Conservation (phyloP, 2,113 vertebrate genomes). For the Mastomys coucha region DNA sequence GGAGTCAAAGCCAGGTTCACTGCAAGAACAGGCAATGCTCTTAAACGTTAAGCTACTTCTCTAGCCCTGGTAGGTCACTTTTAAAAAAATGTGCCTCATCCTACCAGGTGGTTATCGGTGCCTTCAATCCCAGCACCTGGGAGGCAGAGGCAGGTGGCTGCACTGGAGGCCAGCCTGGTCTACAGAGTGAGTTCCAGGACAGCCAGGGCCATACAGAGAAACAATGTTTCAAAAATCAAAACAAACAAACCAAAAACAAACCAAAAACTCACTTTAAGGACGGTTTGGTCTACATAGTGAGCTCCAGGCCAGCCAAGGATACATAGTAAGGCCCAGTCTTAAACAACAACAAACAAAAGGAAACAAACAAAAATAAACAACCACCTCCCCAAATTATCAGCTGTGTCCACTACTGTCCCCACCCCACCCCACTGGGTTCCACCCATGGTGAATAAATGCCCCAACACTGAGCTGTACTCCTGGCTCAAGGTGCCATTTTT, state of each 20-base stretch:
- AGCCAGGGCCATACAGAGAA: too few species aligned
- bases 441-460: not conserved
- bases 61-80: not conserved
- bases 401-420: too few species aligned
- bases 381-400: not conserved
- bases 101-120: fast-evolving
- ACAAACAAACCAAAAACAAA: too few species aligned
- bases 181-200: not conserved
- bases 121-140: not conserved
- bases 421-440: not conserved
- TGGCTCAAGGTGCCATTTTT: not conserved
- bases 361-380: not conserved
- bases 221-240: too few species aligned
- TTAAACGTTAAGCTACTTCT: not conserved
- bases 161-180: not conserved
- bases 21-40: not conserved
- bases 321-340: not conserved
- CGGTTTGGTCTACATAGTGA: not conserved
- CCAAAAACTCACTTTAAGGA: not conserved
- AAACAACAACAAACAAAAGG: not conserved
- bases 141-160: not conserved
- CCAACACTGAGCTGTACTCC: not conserved
- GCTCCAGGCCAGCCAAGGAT: not conserved
- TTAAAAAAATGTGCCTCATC: not conserved
- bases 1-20: too few species aligned